Evolutionary conservation across 2,888 invertebrate species (phyloP), one percentile per base, ranked within the genome.

Genomic region (Hedychridium roseum): DNA sequence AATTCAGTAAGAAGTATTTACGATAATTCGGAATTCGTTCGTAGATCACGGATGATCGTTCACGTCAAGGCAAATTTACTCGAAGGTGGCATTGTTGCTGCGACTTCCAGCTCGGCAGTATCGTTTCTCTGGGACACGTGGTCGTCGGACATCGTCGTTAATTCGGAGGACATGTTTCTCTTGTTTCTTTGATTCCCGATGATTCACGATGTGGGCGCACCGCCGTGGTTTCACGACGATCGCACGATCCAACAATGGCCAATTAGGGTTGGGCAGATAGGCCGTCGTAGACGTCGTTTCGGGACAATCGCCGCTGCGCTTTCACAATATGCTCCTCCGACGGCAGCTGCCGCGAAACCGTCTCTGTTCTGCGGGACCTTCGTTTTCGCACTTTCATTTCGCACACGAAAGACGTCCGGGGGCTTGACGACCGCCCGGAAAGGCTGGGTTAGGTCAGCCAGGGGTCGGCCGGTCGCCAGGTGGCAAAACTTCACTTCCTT

Each of bases 321-420:
- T 60, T 64, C 63, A 56, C 64, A 60, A 56, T 43, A 50, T 50
- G 60, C 44, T n/a, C 43, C 37, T 43, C 45, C 34, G 46, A 6
- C 14, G 31, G 48, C 63, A 63, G 60, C 61, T 62, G 63, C 39
- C 41, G 43, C 14, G 16, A 30, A 39, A 38, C 15, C n/a, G 39
- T 28, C 46, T 35, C 53, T 53, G 48, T 48, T 49, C 46, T 43
- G 32, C 27, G n/a, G 16, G 16, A 34, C 21, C 34, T 23, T 37
- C 20, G 36, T 26, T 3, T 18, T 35, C 30, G 39, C 32, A 38
- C 39, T 50, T 42, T 49, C 43, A 28, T 54, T 46, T 46, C 18
- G n/a, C 36, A 15, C 30, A 15, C 50, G 47, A 50, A 61, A 52
- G 56, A 46, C 42, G 38, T 18, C 15, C 38, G 36, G 39, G 20